phyloP scores from a whole-genome alignment of 2,113 vertebrate genomes.

The Progne subis region DNA sequence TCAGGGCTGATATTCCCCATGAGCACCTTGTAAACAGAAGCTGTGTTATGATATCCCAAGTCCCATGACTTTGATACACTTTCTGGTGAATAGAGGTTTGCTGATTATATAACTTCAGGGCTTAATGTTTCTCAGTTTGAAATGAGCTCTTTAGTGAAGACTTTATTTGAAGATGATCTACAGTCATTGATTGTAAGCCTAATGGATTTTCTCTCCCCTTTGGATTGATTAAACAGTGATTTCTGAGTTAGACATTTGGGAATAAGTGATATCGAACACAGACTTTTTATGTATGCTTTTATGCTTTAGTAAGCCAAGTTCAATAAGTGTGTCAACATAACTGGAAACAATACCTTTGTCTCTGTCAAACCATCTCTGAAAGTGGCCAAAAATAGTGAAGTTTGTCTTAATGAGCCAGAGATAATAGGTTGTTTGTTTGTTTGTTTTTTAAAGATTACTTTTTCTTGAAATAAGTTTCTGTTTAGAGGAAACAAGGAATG shows the following conservation, averaged over 20 bases:
- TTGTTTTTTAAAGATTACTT: not conserved
- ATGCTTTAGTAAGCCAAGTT: not conserved
- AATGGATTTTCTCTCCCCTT: constrained; percentile 2
- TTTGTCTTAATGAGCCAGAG: not conserved
- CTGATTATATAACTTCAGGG: not conserved
- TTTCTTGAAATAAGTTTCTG: not conserved
- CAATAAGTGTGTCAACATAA: not conserved
- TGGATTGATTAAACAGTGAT: constrained; percentile 32
- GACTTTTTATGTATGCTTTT: not conserved
- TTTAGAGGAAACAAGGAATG: not conserved
- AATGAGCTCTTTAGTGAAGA: constrained; percentile 13
- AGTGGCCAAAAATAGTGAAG: not conserved
- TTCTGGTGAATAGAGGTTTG: not conserved
- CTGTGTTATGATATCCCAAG: not conserved
- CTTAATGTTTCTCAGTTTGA: constrained; percentile 5
- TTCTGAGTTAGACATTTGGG: not conserved
- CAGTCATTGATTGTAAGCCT: not conserved
- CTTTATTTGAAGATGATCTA: constrained; percentile 24
- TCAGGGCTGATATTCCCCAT: not conserved
- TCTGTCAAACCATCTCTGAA: not conserved
- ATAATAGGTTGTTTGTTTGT: not conserved
- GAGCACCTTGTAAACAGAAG: not conserved
- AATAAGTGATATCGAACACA: not conserved
- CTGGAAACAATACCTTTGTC: not conserved
- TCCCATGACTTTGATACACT: not conserved